Conservation (phyloP, 2,113 vertebrate species). For the Morone chrysops region DNA sequence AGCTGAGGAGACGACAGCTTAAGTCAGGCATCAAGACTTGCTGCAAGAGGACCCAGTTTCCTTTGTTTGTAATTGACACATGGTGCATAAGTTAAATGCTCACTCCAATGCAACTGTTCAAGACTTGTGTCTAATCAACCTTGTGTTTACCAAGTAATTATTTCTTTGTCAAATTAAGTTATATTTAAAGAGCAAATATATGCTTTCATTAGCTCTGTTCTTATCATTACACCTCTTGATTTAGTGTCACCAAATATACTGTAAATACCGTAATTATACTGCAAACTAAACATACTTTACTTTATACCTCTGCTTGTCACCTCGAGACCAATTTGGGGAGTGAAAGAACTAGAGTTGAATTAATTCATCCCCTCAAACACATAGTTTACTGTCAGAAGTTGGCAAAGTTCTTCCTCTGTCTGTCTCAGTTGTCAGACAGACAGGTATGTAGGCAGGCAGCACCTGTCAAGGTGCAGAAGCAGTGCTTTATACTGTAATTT, state of each 20-base stretch:
- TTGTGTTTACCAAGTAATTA: not conserved
- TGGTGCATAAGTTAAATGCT: not conserved
- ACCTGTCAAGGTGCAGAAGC: conserved; percentile 49
- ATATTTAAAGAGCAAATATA: not conserved
- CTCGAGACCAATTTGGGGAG: conserved; percentile 3
- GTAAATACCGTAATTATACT: not conserved
- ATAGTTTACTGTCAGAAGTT: conserved; percentile 8
- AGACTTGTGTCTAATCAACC: not conserved
- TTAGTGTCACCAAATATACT: not conserved
- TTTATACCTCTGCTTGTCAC: not conserved
- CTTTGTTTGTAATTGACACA: conserved; percentile 11
- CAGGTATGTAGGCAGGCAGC: conserved; percentile 36
- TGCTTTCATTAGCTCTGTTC: not conserved
- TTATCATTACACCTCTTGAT: not conserved
- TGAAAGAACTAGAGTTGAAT: not conserved
- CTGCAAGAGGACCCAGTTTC: not conserved
- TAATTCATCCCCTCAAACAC: conserved; percentile 5
- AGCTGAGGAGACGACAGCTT: conserved; percentile 9
- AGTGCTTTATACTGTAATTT: conserved; percentile 62
- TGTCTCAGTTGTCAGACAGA: conserved; percentile 43
- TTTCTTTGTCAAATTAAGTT: not conserved
- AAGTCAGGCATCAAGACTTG: not conserved
- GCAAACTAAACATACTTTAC: not conserved
- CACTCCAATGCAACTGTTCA: not conserved
- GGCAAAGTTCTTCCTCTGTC: conserved; percentile 7